Evolutionary conservation across 2,888 invertebrate genomes (phyloP).

Genomic region (Leptinotarsa peninsularis): DNA sequence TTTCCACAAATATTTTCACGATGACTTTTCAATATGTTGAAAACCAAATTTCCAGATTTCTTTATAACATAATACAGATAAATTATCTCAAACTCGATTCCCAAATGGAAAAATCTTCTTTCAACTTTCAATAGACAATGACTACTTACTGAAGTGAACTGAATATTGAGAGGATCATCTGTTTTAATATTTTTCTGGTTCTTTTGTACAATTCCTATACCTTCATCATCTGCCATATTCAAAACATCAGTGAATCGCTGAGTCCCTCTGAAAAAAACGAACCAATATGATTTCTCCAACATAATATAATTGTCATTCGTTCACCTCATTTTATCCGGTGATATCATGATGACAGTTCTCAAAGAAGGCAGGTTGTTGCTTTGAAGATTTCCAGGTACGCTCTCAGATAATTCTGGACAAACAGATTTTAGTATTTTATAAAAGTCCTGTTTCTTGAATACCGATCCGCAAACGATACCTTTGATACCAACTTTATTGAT

Average conservation of each 20-base stretch:
- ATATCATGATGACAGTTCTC: conserved; percentile 70
- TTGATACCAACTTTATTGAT: conserved; percentile 78
- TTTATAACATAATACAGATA: no score
- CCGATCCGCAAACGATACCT: conserved; percentile 74
- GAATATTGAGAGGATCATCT: conserved; percentile 79
- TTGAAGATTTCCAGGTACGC: conserved; percentile 67
- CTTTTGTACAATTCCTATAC: conserved; percentile 58
- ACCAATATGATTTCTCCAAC: not conserved
- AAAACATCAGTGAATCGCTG: conserved; percentile 65
- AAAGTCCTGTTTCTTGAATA: conserved; percentile 75
- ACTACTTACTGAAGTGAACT: conserved; percentile 80
- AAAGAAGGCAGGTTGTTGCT: conserved; percentile 68
- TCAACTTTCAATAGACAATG: no score
- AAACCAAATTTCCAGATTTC: no score
- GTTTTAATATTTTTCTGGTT: conserved; percentile 71
- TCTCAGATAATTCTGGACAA: conserved; percentile 70
- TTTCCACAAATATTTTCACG: no score
- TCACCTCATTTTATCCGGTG: conserved; percentile 70
- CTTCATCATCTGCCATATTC: conserved; percentile 55
- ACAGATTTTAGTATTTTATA: conserved; percentile 73
- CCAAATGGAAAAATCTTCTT: no score
- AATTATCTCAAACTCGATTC: not conserved
- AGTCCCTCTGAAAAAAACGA: conserved; percentile 64
- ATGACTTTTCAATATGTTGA: no score
- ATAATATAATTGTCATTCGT: conserved; percentile 42